A percentile compares a stretch with the other conserved stretches of the same genome.
phyloP scores from a whole-genome alignment of 2,113 vertebrate genomes.

The Maccullochella peelii region DNA sequence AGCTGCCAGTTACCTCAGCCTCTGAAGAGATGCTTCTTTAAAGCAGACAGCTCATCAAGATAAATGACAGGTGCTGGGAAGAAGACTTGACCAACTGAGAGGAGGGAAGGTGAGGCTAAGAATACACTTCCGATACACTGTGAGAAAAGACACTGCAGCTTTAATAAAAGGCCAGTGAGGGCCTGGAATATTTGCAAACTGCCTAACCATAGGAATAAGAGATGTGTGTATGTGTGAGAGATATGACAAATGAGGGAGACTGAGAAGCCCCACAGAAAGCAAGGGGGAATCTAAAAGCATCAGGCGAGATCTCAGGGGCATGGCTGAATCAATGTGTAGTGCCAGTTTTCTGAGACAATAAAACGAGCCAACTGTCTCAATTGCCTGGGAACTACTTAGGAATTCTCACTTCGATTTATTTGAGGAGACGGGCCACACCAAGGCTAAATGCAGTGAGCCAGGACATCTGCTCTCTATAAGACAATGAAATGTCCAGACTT shows the following conservation, averaged over 20 bases:
- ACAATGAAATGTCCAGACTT: conserved; percentile 49
- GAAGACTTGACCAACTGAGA: conserved; percentile 12
- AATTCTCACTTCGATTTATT: conserved; percentile 90
- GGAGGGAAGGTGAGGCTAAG: background rate
- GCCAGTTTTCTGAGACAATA: conserved; percentile 88
- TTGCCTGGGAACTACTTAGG: conserved; percentile 90
- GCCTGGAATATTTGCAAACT: conserved; percentile 36
- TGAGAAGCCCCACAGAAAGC: conserved; percentile 31
- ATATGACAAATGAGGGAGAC: conserved; percentile 48
- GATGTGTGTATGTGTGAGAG: conserved; percentile 42
- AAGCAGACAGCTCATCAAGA: conserved; percentile 19
- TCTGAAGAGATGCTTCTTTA: background rate
- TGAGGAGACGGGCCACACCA: conserved; percentile 81
- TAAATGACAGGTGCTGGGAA: conserved; percentile 33
- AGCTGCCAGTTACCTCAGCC: conserved; percentile 21
- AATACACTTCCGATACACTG: background rate
- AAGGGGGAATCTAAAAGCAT: conserved; percentile 86
- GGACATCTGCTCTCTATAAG: conserved; percentile 82
- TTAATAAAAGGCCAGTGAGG: conserved; percentile 13
- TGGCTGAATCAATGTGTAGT: conserved; percentile 89
- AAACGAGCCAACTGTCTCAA: conserved; percentile 88
- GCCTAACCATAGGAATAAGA: conserved; percentile 6
- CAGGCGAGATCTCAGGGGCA: conserved; percentile 88
- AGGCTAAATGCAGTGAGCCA: conserved; percentile 86
- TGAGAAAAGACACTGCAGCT: conserved; percentile 27